Evolutionary conservation across 2,113 vertebrate species (phyloP).

Genomic region (Toxotes chatareus): DNA sequence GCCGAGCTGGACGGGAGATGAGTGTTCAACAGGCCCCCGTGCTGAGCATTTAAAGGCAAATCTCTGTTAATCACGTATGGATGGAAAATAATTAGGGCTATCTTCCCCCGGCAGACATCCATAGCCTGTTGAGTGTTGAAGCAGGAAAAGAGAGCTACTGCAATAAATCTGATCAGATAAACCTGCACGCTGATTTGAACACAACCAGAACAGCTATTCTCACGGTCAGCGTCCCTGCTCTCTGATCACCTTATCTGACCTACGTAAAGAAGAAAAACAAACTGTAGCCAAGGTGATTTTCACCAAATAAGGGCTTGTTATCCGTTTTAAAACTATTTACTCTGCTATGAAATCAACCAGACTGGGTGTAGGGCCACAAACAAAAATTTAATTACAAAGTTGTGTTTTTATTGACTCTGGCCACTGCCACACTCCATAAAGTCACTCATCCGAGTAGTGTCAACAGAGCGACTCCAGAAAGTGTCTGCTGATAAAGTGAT

Average conservation of each 20-base stretch:
- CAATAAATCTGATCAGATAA: slow-evolving; percentile 63
- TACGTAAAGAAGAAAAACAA: background rate
- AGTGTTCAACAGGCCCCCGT: slow-evolving; percentile 34
- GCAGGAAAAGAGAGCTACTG: slow-evolving; percentile 44
- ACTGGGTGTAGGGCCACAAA: slow-evolving; percentile 29
- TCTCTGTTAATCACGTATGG: slow-evolving; percentile 66
- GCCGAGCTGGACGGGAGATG: slow-evolving; percentile 4
- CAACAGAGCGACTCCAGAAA: slow-evolving; percentile 26
- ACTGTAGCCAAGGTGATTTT: background rate
- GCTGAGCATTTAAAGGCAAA: slow-evolving; percentile 56
- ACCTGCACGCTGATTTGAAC: slow-evolving; percentile 30
- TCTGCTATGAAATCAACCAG: background rate
- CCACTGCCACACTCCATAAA: slow-evolving; percentile 35
- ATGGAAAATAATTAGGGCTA: slow-evolving; percentile 69
- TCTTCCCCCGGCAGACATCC: slow-evolving; percentile 52
- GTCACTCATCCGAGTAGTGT: slow-evolving; percentile 37
- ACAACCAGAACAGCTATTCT: slow-evolving; percentile 13
- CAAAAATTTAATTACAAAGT: slow-evolving; percentile 45
- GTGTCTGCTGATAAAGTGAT: slow-evolving; percentile 21
- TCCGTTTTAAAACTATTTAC: slow-evolving; percentile 6
- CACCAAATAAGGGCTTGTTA: background rate
- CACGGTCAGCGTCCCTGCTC: background rate
- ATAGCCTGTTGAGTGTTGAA: slow-evolving; percentile 47
- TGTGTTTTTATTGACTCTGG: slow-evolving; percentile 44
- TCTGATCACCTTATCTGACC: background rate